phyloP scores from a whole-genome alignment of 2,113 vertebrate genomes.

The Tragelaphus imberbis region DNA sequence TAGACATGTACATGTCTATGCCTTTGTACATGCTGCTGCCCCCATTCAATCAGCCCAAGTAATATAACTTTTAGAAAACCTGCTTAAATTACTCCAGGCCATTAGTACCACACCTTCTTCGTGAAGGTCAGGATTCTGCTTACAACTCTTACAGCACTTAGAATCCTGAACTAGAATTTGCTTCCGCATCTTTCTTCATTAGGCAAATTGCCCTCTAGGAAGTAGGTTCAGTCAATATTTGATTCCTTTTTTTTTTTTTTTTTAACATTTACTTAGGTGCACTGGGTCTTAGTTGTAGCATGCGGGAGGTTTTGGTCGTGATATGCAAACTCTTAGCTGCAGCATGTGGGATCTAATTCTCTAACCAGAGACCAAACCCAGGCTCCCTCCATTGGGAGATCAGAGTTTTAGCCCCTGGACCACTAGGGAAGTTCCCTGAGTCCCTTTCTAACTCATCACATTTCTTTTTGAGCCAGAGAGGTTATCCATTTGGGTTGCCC shows the following conservation, averaged over 20 bases:
- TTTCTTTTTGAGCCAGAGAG: neutral
- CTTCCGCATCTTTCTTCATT: neutral
- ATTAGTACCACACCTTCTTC: neutral
- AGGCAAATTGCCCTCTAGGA: neutral
- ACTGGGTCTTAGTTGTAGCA: neutral
- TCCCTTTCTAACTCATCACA: neutral
- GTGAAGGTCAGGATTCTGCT: neutral
- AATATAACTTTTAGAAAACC: neutral
- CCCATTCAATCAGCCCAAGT: neutral
- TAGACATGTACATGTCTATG: too few relatives aligned
- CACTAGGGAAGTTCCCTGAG: neutral
- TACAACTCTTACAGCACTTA: neutral
- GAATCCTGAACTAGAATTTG: neutral
- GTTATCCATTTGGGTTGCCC: neutral
- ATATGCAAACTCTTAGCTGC: neutral
- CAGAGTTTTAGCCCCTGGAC: neutral
- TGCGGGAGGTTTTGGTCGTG: neutral
- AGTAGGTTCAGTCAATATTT: neutral
- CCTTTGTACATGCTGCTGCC: neutral
- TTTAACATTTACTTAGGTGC: neutral
- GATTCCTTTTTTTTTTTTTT: neutral
- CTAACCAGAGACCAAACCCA: neutral
- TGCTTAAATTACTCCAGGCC: neutral
- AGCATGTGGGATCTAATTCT: neutral
- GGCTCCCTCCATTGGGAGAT: neutral